Percentiles rank a stretch among this genome's conserved stretches.
Evolutionary conservation across 2,888 invertebrate species (phyloP).

Genomic region (Cenopis cana): DNA sequence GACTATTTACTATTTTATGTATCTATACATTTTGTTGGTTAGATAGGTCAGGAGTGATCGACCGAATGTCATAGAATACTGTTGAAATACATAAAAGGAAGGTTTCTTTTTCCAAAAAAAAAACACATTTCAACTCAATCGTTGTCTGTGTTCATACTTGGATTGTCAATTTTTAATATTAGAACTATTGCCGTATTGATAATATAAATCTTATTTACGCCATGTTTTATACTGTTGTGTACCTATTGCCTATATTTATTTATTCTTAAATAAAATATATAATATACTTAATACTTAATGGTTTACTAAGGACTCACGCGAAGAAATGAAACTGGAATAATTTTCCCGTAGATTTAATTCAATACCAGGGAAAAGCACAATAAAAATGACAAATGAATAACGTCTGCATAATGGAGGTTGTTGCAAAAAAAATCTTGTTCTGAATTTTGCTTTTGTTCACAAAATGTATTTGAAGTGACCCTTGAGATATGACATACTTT

Average conservation of each 20-base stretch:
- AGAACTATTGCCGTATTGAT: no score
- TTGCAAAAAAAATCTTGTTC: conserved; percentile 10
- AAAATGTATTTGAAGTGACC: conserved; percentile 1
- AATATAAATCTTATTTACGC: no score
- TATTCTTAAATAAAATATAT: conserved; percentile 2
- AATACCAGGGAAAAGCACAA: conserved; percentile 38
- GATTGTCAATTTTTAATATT: no score
- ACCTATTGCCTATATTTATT: background rate
- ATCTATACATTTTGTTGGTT: background rate
- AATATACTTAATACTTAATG: no score
- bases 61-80: no score
- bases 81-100: no score
- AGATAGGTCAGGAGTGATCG: no score
- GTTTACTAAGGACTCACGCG: conserved; percentile 13
- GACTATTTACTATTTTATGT: conserved; percentile 16
- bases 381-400: conserved; percentile 43
- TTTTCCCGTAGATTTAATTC: conserved; percentile 38
- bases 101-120: no score
- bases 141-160: background rate
- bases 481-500: background rate
- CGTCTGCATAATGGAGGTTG: conserved; percentile 38
- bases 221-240: no score
- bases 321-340: conserved; percentile 31
- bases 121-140: background rate
- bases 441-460: conserved; percentile 23